Evolutionary conservation across 2,113 vertebrate genomes (phyloP), one percentile per base, ranked within the genome.

Genomic region (Tachuris rubrigastra): DNA sequence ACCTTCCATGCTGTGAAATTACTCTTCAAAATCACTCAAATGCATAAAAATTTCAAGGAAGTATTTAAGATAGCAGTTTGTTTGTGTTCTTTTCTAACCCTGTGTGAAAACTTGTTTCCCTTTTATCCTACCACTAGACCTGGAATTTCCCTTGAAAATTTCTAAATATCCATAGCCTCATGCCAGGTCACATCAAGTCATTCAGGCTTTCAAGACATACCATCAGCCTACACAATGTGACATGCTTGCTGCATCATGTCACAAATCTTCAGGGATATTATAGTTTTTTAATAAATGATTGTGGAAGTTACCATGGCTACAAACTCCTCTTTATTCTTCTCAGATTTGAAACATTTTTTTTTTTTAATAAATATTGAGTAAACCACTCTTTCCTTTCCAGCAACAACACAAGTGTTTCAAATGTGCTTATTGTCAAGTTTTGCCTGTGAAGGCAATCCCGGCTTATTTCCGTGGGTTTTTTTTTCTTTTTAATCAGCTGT

Each of bases 291-390:
- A 77, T 83, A 94, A 95, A 95, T 82, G 4, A 82, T 87, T 91
- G 73, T 93, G 42, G 94, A 96, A 79, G 93, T 96, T 79, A 62
- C 94, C 91, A 94, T 97, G 85, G 74, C 66, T 94, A 95, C 91
- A 95, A 85, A 93, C 67, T n/a, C 60, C 60, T 59, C 58, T 49
- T 91, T 52, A 68, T 93, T 93, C 77, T 76, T 23, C 20, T 85
- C 41, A 35, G 37, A 83, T 89, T 68, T 82, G 80, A 92, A 96
- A 68, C 14, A 24, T 47, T 92, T 65, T 25, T n/a, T 58, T 35
- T 22, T 33, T 33, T 21, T 56, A 21, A 60, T n/a, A 15, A 79
- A 79, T 73, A 73, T 21, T 53, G 62, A 78, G 31, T 37, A 60
- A 91, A 42, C 53, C 35, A 65, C 81, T 82, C 65, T 78, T 91